A percentile compares a stretch with the other conserved stretches of the same genome.
These are phyloP conservation scores for Heterodera schachtii DNA, from an alignment of 1,140 invertebrate genomes.

Conservation along the genomic window DNA sequence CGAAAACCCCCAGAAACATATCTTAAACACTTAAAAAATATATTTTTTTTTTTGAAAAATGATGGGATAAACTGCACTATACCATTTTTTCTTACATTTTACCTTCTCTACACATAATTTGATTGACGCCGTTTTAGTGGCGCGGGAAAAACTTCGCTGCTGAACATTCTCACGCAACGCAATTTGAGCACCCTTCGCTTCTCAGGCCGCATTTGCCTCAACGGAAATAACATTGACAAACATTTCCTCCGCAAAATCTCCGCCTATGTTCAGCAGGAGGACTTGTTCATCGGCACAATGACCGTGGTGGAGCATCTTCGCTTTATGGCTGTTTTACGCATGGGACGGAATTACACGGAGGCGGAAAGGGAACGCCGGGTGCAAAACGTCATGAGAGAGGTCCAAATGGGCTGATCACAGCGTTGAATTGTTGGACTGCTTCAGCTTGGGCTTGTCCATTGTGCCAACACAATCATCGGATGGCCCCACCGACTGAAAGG, in stretches of 20 bases:
- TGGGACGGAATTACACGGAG: slow-evolving; percentile 81
- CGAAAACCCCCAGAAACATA: too few species aligned
- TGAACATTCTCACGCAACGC: slow-evolving; percentile 85
- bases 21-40: too few species aligned
- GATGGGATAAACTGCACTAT: too few species aligned
- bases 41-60: too few species aligned
- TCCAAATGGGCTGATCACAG: neutral
- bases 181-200: slow-evolving; percentile 74
- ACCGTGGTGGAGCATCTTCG: slow-evolving; percentile 85
- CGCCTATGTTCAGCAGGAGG: slow-evolving; percentile 92
- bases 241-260: slow-evolving; percentile 71
- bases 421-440: neutral
- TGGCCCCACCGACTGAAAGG: slow-evolving; percentile 82
- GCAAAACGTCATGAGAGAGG: slow-evolving; percentile 83
- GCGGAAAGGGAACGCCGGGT: slow-evolving; percentile 80
- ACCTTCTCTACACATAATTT: neutral
- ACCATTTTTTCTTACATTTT: too few species aligned
- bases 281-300: slow-evolving; percentile 88
- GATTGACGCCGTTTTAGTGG: slow-evolving; percentile 72
- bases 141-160: slow-evolving; percentile 89
- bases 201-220: slow-evolving; percentile 66
- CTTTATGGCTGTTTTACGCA: slow-evolving; percentile 80
- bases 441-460: slow-evolving; percentile 66
- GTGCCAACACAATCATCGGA: slow-evolving; percentile 79
- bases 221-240: slow-evolving; percentile 31